Evolutionary conservation across 2,113 vertebrate species (phyloP).

Genomic region (Microcebus griseorufus): DNA sequence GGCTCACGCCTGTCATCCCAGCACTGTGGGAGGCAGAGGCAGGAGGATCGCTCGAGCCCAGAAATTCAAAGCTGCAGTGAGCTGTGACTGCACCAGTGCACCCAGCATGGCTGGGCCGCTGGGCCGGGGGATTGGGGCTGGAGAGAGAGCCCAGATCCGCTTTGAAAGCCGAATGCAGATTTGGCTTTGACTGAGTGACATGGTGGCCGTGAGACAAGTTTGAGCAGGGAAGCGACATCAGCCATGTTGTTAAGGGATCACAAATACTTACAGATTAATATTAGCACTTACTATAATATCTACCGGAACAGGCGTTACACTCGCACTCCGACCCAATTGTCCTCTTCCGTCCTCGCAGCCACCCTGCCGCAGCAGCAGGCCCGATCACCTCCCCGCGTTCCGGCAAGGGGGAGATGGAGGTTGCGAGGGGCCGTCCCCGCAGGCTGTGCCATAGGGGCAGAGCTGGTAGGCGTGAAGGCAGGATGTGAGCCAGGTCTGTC

Average conservation of each 20-base stretch:
- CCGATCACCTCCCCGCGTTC: background rate
- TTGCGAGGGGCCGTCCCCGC: background rate
- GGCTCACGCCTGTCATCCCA: too few species aligned
- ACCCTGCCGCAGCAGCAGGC: too few species aligned
- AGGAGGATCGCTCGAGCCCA: too few species aligned
- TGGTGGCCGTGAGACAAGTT: background rate
- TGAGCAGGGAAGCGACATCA: background rate
- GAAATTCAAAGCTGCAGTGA: too few species aligned
- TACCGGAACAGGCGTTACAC: background rate
- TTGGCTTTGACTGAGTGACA: background rate
- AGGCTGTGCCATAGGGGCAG: too few species aligned
- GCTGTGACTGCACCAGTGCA: too few species aligned
- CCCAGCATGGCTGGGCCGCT: too few species aligned
- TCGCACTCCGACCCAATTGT: background rate
- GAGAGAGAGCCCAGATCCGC: background rate
- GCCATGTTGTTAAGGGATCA: background rate
- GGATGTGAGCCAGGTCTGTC: background rate
- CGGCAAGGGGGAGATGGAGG: background rate
- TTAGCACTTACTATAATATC: background rate
- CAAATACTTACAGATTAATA: background rate
- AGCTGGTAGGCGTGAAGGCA: background rate
- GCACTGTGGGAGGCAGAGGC: too few species aligned
- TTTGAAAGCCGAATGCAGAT: background rate
- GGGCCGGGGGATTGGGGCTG: fast-evolving
- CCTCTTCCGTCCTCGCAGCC: background rate